Evolutionary conservation across 2,888 invertebrate genomes (phyloP).

Genomic region (Cosmopolites sordidus): DNA sequence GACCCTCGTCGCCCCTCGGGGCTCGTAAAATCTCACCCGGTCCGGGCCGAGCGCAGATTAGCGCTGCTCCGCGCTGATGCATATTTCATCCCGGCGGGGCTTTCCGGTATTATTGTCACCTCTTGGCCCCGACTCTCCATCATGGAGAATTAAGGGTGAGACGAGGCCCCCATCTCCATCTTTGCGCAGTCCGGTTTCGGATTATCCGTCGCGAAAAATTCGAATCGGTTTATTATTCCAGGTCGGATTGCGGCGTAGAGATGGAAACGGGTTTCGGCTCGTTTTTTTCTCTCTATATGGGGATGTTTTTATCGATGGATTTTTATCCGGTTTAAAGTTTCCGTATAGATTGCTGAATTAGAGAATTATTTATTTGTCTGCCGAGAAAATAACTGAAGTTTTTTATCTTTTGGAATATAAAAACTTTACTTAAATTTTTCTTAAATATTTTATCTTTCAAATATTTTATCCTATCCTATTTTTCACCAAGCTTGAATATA

Average conservation of each 20-base stretch:
- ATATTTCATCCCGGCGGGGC: conserved; percentile 42
- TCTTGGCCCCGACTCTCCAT: conserved; percentile 41
- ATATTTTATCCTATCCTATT: too few species aligned
- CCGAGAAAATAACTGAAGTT: too few species aligned
- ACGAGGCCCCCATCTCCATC: neutral
- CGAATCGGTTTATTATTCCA: neutral
- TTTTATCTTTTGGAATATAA: too few species aligned
- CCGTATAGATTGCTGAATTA: too few species aligned
- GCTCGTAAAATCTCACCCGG: conserved; percentile 11
- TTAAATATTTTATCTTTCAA: too few species aligned
- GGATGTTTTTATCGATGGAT: too few species aligned
- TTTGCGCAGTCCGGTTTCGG: neutral
- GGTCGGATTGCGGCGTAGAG: neutral
- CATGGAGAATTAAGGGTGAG: conserved; percentile 28
- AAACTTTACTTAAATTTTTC: too few species aligned
- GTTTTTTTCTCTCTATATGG: too few species aligned
- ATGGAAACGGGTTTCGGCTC: too few species aligned
- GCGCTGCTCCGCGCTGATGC: conserved; percentile 41
- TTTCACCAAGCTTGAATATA: too few species aligned
- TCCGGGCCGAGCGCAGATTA: conserved; percentile 38
- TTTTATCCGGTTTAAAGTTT: too few species aligned
- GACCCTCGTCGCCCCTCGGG: neutral
- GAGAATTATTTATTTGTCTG: too few species aligned
- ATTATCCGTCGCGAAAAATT: conserved; percentile 1
- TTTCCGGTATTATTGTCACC: conserved; percentile 42